Evolutionary conservation across 1,140 invertebrate genomes (phyloP).

Genomic region (Pogonomyrmex barbatus): DNA sequence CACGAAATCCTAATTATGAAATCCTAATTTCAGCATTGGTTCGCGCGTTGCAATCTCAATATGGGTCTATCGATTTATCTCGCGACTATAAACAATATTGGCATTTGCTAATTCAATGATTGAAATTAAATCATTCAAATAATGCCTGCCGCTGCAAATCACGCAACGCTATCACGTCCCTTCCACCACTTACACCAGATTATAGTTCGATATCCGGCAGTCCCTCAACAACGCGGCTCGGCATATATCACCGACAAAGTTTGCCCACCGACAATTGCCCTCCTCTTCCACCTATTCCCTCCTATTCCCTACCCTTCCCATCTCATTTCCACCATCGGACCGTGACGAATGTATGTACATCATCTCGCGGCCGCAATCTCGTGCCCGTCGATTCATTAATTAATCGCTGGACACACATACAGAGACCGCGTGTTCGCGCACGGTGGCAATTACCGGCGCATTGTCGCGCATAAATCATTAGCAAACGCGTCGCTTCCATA

Average conservation of each 20-base stretch:
- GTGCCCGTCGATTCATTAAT: constrained; percentile 77
- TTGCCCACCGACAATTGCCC: constrained; percentile 61
- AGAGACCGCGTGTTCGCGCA: constrained; percentile 68
- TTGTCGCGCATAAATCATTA: constrained; percentile 78
- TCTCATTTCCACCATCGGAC: constrained; percentile 55
- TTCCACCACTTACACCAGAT: constrained; percentile 60
- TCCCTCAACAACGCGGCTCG: constrained; percentile 54
- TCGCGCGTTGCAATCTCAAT: constrained; percentile 24
- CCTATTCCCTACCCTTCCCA: too few relatives aligned
- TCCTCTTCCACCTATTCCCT: constrained; percentile 23
- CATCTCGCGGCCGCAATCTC: constrained; percentile 74
- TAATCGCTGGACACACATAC: constrained; percentile 71
- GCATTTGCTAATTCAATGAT: constrained; percentile 63
- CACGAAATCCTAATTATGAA: constrained; percentile 4
- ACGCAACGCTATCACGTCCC: constrained; percentile 62
- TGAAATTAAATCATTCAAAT: constrained; percentile 64
- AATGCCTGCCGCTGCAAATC: constrained; percentile 58
- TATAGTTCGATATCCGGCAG: constrained; percentile 64
- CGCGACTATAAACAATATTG: constrained; percentile 63
- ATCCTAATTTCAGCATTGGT: constrained; percentile 40
- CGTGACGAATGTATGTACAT: constrained; percentile 76
- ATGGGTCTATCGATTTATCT: constrained; percentile 57
- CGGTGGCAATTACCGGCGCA: constrained; percentile 75
- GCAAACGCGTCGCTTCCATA: constrained; percentile 76
- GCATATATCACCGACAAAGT: constrained; percentile 61